Conservation (phyloP, 2,797 vertebrate genomes). For the Eulemur mongoz region DNA sequence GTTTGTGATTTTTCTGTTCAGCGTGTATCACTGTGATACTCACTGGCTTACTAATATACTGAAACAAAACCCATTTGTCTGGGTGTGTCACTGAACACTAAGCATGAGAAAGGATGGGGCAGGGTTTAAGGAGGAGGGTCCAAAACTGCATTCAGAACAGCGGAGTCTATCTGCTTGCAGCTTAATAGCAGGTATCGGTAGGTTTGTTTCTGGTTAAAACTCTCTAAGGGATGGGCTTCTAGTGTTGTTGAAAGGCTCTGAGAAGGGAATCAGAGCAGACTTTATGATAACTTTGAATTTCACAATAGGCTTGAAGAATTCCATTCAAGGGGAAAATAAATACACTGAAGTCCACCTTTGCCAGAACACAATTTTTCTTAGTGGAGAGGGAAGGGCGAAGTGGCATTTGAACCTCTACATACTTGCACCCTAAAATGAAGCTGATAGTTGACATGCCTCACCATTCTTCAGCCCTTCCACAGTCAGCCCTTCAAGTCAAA, state of each 20-base stretch:
- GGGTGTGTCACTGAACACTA: background rate
- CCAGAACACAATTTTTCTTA: background rate
- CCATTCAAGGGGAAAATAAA: background rate
- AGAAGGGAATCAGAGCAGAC: background rate
- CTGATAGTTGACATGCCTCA: background rate
- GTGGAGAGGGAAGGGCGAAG: background rate
- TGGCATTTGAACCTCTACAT: background rate
- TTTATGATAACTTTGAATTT: conserved; percentile 27
- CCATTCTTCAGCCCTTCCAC: background rate
- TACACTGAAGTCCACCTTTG: background rate
- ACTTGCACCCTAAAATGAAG: background rate
- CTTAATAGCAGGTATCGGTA: background rate
- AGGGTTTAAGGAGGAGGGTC: background rate
- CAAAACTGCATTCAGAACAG: background rate
- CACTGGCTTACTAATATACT: background rate
- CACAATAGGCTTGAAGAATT: background rate
- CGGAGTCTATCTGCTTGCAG: background rate
- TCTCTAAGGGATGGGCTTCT: background rate
- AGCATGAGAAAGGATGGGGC: background rate
- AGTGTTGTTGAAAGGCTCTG: background rate
- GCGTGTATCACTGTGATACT: background rate
- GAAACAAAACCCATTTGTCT: background rate
- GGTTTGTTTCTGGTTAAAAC: background rate
- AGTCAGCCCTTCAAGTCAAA: background rate
- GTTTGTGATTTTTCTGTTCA: conserved; percentile 27